Base-by-base conservation (phyloP, 2,797 vertebrate species). In the Helarctos malayanus region DNA sequence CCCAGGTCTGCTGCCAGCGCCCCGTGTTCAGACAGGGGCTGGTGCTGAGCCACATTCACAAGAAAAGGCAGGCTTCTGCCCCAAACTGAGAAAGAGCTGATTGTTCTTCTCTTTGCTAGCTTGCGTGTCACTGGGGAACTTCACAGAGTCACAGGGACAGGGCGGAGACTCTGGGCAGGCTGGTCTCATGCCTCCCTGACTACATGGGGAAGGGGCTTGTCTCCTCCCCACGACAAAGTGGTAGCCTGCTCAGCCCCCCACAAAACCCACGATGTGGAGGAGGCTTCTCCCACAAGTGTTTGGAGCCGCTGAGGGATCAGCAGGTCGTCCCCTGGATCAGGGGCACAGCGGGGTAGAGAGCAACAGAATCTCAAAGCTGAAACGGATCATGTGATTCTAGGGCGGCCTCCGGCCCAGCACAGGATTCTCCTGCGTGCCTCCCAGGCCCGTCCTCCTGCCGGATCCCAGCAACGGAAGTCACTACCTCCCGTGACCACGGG, bases 1-100 rank as follows among this genome's bases (percentile, higher is more conserved):
- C 23, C 1, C 2, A 52, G 23, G 86, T 12, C 59, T n/a, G 56
- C 21, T 1, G 0, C 2, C 2, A 0, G 7, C 3, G 19, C 63
- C 81, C 32, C 0, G 1, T 10, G 59, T 14, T 6, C 52, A 27
- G 25, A 61, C 1, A 2, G 38, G 25, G 78, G 63, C 63, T 84
- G 79, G 54, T 15, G n/a, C 73, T 29, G 29, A 11, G 38, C 15
- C 68, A 49, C 16, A 19, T 7, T 59, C 18, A 73, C 32, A 57
- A 8, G 32, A 29, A 41, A 75, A 82, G 13, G 32, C 12, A 49
- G 88, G 93, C 75, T 89, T 82, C 59, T 13, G 85, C 35, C n/a
- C 71, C 32, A 63, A 15, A 68, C 86, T 27, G 38, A 89, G 92
- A 84, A 69, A 57, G 47, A 59, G 29, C 56, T 1, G 59, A 38